Conservation (phyloP, 1,140 invertebrate genomes). For the Ips typographus region DNA sequence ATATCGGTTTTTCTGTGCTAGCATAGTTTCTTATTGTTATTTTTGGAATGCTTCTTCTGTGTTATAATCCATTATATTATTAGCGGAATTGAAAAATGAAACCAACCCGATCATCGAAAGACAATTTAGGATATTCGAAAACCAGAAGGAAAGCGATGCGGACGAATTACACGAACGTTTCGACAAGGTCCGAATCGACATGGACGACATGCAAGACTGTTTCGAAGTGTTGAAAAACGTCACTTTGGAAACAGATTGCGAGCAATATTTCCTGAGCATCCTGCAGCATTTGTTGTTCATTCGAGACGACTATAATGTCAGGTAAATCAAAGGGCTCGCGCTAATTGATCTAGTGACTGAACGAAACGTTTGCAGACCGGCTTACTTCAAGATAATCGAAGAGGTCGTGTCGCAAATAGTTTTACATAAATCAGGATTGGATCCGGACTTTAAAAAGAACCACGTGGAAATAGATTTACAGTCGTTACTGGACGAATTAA, state of each 20-base stretch:
- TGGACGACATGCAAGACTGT: constrained; percentile 91
- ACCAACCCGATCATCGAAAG: constrained; percentile 67
- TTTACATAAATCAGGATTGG: constrained; percentile 88
- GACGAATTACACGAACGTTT: constrained; percentile 92
- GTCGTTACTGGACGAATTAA: constrained; percentile 83
- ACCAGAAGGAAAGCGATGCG: constrained; percentile 87
- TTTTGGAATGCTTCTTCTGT: no score
- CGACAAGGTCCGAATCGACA: constrained; percentile 88
- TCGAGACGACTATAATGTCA: constrained; percentile 78
- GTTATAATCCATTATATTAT: no score
- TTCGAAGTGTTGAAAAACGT: constrained; percentile 89
- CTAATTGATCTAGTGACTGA: no score
- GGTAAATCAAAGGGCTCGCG: background rate
- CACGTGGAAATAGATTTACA: constrained; percentile 93
- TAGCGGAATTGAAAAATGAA: constrained; percentile 59
- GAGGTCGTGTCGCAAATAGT: constrained; percentile 97
- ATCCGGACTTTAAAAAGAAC: constrained; percentile 89
- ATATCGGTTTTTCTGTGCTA: no score
- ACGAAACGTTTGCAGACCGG: constrained; percentile 65
- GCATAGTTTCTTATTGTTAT: no score
- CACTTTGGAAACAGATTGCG: constrained; percentile 83
- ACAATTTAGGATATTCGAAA: constrained; percentile 85
- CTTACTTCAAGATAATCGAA: constrained; percentile 96
- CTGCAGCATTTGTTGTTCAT: constrained; percentile 94
- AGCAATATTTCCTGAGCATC: constrained; percentile 92